Evolutionary conservation across 2,888 invertebrate species (phyloP), one percentile per base, ranked within the genome.

Genomic region (Hymenopus coronatus): DNA sequence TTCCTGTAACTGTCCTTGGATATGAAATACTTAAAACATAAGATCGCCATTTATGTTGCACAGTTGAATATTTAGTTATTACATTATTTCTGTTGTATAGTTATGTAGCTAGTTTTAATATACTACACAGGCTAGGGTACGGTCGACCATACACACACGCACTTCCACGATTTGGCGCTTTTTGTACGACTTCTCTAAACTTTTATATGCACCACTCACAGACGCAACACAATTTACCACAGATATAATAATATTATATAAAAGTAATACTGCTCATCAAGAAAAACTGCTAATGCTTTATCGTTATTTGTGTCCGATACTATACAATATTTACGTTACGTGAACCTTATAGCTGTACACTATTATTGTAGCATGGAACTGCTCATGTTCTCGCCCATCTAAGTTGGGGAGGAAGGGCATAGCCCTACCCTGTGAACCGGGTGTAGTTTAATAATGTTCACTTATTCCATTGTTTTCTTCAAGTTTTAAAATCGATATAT

Each of bases 251-350:
- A 81, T 84, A 25, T 81, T 81, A 87, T 87, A 87, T 87, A 87
- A 87, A 87, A 87, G 87, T 87, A 87, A 87, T 87, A 87, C 87
- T 87, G 87, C 70, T 86, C 28, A 81, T 86, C 86, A 81, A 81
- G 86, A 86, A 86, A 70, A 40, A 86, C 28, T 30, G 54, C 28
- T 86, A 86, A 28, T 81, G 70, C 70, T 86, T 86, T 12, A 54
- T 85, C 70, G 82, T 87, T 87, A 82, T 87, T 82, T 12, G 25
- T 82, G 82, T 87, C 40, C 82, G 54, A 25, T 25, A 70, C 54
- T 70, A 87, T 82, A 87, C 70, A 86, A 20, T 86, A 86, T 86
- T 86, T 86, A 46, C 54, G 70, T 86, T 86, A 86, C 20, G 85
- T 54, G 27, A 54, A 46, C 40, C 28, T 33, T 85, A 54, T 85